Base-by-base conservation (phyloP, 1,140 invertebrate species). In the Drosophila orena region DNA sequence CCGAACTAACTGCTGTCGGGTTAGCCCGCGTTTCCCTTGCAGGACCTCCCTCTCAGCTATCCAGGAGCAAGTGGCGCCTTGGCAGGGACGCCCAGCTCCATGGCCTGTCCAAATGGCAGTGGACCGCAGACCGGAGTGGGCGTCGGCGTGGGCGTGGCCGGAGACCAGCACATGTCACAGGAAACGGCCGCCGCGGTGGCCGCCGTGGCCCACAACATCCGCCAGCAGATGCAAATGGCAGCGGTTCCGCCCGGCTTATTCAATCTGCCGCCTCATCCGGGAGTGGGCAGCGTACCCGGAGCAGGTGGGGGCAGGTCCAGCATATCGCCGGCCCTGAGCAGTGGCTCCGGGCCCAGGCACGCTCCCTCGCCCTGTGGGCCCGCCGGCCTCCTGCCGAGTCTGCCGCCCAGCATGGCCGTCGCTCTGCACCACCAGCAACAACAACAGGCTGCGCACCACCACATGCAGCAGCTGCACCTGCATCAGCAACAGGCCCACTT, bases 191-290 rank as follows among this genome's bases (percentile, higher is more conserved):
- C 91, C 14, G 91, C 91, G 8, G 92, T 92, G 15, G 91, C 92
- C 8, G 92, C 91, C 22, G 91, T 92, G 34, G 94, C 94, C 0
- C 94, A 95, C 93, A 95, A 95, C 62, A 92, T 96, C 20, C 93
- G 95, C 50, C 95, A 96, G 75, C 95, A 96, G 88, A 95, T 96
- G 95, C 95, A 94, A 89, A 95, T 95, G 94, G 95, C 95, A 12
- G 95, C 95, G 8, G 95, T 64, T 92, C 93, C 64, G 92, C 92
- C 81, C 72, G 91, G 81, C 12, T 77, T 92, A 0, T 92, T 92
- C 49, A 92, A 92, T 64, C 72, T 92, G 56, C 91, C 91, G 34
- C 81, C 91, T 4, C 91, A 92, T 72, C 50, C 91, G 22, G 79
- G 34, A 54, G 71, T 59, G 37, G 73, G 40, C 14, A 15, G 92